Evolutionary conservation across 2,797 vertebrate genomes (phyloP).

Genomic region (Philypnodon macrostomus): DNA sequence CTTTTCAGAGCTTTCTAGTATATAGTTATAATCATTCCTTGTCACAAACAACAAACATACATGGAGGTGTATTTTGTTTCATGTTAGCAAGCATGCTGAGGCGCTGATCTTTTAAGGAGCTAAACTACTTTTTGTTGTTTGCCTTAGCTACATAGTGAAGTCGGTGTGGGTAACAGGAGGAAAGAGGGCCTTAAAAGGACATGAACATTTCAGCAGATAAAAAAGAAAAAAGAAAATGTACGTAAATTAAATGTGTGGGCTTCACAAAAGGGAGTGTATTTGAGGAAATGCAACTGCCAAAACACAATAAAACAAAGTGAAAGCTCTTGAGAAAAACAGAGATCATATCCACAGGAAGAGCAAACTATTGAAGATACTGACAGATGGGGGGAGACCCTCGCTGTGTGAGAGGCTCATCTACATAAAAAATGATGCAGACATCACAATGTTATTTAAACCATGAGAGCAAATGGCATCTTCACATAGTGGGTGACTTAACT

Average conservation of each 20-base stretch:
- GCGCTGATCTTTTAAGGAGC: too few relatives aligned
- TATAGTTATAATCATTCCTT: too few relatives aligned
- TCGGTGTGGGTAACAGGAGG: too few relatives aligned
- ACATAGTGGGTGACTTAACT: background rate
- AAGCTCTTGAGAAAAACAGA: conserved; percentile 31
- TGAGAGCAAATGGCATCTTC: conserved; percentile 15
- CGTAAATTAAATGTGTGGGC: conserved; percentile 16
- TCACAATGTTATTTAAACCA: conserved; percentile 42
- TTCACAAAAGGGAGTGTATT: conserved; percentile 12
- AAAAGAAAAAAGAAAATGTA: too few relatives aligned
- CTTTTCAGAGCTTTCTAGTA: too few relatives aligned
- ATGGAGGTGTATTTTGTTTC: too few relatives aligned
- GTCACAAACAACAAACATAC: too few relatives aligned
- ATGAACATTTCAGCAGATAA: too few relatives aligned
- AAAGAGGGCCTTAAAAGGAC: too few relatives aligned
- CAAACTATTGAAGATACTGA: conserved; percentile 36
- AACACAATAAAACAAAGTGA: conserved; percentile 25
- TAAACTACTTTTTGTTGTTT: too few relatives aligned
- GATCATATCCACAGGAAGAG: conserved; percentile 33
- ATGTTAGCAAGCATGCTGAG: too few relatives aligned
- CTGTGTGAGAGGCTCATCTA: conserved; percentile 41
- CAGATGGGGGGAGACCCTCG: conserved; percentile 35
- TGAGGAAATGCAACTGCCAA: conserved; percentile 14
- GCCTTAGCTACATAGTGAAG: too few relatives aligned
- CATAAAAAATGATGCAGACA: conserved; percentile 48